Percentiles rank a stretch among this genome's conserved stretches.
Evolutionary conservation across 2,888 invertebrate species (phyloP).

Genomic region (Ethmia dodecea): DNA sequence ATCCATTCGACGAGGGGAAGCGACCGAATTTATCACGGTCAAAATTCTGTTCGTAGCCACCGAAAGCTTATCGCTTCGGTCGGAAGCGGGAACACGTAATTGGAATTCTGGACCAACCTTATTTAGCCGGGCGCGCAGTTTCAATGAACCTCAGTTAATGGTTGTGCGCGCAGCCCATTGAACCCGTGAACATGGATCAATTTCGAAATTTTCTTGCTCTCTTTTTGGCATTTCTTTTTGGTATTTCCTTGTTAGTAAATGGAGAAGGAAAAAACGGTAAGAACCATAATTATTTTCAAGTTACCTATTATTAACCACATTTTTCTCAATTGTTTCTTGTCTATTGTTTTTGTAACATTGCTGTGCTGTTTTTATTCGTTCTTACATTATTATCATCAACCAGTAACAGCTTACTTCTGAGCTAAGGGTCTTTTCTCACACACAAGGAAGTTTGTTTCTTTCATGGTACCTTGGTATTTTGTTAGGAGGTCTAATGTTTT

Average conservation of each 20-base stretch:
- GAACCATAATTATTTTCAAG: too few relatives aligned
- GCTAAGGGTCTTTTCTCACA: too few relatives aligned
- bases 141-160: slow-evolving; percentile 38
- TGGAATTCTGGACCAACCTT: slow-evolving; percentile 33
- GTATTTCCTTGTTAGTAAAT: slow-evolving; percentile 25
- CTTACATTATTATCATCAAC: too few relatives aligned
- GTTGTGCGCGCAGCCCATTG: slow-evolving; percentile 36
- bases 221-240: slow-evolving; percentile 24
- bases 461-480: too few relatives aligned
- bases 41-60: background rate
- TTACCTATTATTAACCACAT: too few relatives aligned
- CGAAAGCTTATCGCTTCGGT: slow-evolving; percentile 41
- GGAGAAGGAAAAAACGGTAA: slow-evolving; percentile 14
- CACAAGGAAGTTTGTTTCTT: too few relatives aligned
- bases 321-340: too few relatives aligned
- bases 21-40: slow-evolving; percentile 2
- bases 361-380: too few relatives aligned
- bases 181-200: slow-evolving; percentile 34
- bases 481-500: too few relatives aligned
- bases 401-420: too few relatives aligned
- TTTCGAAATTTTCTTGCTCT: slow-evolving; percentile 27
- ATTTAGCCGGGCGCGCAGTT: slow-evolving; percentile 27
- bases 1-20: slow-evolving; percentile 20
- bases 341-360: too few relatives aligned
- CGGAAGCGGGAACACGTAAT: slow-evolving; percentile 44